These are phyloP conservation scores for Dreissena polymorpha DNA, from an alignment of 1,140 invertebrate species.

Conservation along the genomic window DNA sequence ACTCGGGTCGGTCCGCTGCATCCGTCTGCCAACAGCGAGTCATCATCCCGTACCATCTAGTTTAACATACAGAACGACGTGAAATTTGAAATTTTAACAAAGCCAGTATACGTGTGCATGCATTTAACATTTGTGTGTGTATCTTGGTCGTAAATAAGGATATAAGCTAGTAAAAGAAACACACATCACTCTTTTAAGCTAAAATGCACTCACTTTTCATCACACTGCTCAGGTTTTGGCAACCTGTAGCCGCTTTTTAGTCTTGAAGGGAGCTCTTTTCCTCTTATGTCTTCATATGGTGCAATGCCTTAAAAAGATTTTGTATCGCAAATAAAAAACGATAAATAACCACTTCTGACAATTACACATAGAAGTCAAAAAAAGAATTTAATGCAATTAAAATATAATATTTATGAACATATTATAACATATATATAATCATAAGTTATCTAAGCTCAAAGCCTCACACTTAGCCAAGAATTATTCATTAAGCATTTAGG, in stretches of 20 bases:
- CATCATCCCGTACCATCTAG: constrained; percentile 49
- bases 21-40: constrained; percentile 31
- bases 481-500: no score
- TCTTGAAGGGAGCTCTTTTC: constrained; percentile 86
- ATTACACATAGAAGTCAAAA: no score
- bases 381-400: no score
- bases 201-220: constrained; percentile 56
- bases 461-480: no score
- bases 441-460: constrained; percentile 89
- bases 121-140: no score
- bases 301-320: constrained; percentile 79
- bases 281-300: constrained; percentile 89
- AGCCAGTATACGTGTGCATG: no score
- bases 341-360: no score
- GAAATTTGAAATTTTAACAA: no score
- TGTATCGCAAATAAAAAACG: no score
- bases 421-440: constrained; percentile 88
- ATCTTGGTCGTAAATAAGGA: no score
- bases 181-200: constrained; percentile 72
- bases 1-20: constrained; percentile 20
- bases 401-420: no score
- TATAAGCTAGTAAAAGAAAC: constrained; percentile 82
- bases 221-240: constrained; percentile 57
- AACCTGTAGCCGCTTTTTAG: constrained; percentile 71
- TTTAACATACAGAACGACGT: no score